These are phyloP conservation scores for Noctua fimbriata DNA, from an alignment of 2,888 invertebrate species.

Conservation along the genomic window DNA sequence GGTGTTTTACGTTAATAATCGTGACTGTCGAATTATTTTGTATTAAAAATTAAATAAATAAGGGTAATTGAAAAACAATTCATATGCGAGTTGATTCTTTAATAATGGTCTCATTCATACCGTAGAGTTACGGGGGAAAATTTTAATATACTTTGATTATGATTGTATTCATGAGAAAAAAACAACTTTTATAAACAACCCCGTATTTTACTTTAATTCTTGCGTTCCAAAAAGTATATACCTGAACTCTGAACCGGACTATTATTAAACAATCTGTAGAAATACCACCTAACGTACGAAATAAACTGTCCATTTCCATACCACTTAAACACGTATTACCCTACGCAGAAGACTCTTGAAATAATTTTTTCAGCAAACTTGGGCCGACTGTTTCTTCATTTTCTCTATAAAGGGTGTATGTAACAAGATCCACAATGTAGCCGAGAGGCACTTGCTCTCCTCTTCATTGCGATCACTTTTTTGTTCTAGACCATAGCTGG, in stretches of 20 bases:
- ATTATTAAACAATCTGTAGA: neutral
- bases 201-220: neutral
- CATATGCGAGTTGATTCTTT: too few species aligned
- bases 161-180: neutral
- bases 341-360: neutral
- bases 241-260: neutral
- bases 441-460: too few species aligned
- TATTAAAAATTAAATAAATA: too few species aligned
- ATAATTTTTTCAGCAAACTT: neutral
- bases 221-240: neutral
- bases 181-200: neutral
- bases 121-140: too few species aligned
- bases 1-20: too few species aligned
- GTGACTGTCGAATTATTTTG: too few species aligned
- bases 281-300: neutral
- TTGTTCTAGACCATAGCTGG: too few species aligned
- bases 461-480: too few species aligned
- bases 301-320: neutral
- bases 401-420: too few species aligned
- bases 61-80: too few species aligned
- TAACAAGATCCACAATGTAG: too few species aligned
- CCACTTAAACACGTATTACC: neutral
- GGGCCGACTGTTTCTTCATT: neutral
- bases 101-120: too few species aligned
- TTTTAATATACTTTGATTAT: neutral